Conservation (phyloP, 2,113 vertebrate genomes). For the Colaptes auratus region DNA sequence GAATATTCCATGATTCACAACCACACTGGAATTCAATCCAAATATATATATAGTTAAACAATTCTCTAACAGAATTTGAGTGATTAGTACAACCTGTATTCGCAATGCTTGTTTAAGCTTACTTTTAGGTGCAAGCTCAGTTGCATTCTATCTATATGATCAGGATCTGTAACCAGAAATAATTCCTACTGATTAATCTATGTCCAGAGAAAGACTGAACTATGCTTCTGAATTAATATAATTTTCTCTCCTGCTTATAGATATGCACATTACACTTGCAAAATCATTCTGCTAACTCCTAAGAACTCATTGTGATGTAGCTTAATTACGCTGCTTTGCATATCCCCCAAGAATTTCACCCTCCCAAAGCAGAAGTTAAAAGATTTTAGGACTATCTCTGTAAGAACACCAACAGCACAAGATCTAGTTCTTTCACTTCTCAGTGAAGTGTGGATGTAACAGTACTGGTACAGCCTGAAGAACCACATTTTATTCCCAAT, state of each 20-base stretch:
- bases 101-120: not conserved
- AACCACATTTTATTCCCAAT: not conserved
- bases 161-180: not conserved
- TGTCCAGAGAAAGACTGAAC: not conserved
- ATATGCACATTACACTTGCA: not conserved
- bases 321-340: not conserved
- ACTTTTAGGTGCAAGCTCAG: not conserved
- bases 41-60: not conserved
- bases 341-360: not conserved
- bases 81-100: not conserved
- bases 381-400: slow-evolving; percentile 41
- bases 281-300: not conserved
- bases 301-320: not conserved
- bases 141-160: not conserved
- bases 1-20: not conserved
- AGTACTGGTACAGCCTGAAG: not conserved
- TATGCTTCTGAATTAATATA: not conserved
- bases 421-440: not conserved
- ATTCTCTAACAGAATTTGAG: not conserved
- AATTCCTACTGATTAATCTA: not conserved
- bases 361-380: not conserved
- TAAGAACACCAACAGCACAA: not conserved
- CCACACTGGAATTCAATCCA: not conserved
- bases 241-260: not conserved
- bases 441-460: not conserved